Base-by-base conservation (phyloP, 2,797 vertebrate genomes). In the Acanthiza pusilla region DNA sequence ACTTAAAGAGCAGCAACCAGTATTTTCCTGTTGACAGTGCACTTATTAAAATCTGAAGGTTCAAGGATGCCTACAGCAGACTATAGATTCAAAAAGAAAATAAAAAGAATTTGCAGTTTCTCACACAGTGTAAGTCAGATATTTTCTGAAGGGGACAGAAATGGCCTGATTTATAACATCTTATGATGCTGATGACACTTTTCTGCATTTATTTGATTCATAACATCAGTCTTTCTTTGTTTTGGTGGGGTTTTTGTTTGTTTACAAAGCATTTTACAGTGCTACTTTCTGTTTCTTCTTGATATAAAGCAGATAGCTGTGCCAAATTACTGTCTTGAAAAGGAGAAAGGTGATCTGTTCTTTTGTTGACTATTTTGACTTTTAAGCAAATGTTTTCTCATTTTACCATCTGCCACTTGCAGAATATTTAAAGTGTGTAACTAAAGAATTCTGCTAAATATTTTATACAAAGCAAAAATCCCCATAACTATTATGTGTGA, bases 341-440 rank as follows among this genome's bases (percentile, higher is more conserved):
- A 71, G 45, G 34, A 93, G 38, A 83, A 92, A 92, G 57, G 61
- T 85, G 68, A 60, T 83, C 38, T 74, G 21, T 47, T 91, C 54
- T 85, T 91, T 70, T 85, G 71, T 82, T 89, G 75, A 67, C 36
- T 85, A 58, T 83, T 88, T 87, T 85, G 78, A 88, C 48, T 88
- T 75, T 65, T 77, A 88, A 91, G 74, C 61, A 94, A 88, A 80
- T 91, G 61, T 71, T 94, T 92, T 77, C 65, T 85, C 16, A 5
- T 85, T 94, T 85, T 83, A 50, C 89, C 85, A 80, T 94, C 89
- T 93, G 82, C 47, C 27, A 43, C 32, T 68, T 88, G 25, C 4
- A 11, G 26, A 92, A 83, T 83, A 74, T 65, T 88, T 89, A 62
- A 63, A 86, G 9, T 3, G 1, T 51, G 21, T 36, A 88, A 57